Evolutionary conservation across 2,888 invertebrate species (phyloP), one percentile per base, ranked within the genome.

Genomic region (Graphium colonna): DNA sequence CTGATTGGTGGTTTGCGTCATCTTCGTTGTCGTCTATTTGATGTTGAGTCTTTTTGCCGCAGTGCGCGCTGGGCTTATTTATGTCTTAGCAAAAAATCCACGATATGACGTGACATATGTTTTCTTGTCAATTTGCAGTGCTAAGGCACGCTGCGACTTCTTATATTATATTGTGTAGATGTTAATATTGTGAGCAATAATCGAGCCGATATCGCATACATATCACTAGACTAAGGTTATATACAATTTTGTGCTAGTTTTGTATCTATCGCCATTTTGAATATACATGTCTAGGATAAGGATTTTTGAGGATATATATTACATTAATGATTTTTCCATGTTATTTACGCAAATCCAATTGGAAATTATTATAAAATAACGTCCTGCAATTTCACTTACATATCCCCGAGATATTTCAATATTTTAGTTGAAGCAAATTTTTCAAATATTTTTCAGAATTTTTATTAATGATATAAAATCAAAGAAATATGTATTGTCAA

Each of bases 181-280:
- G 3, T 39, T 28, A 45, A 21, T 21, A 39, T 17, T 28, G 51
- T 74, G 71, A 84, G 82, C 78, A 82, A 80, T 84, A 81, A 81
- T 61, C 64, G 68, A 67, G 81, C 84, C 87, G 73, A 76, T 83
- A 85, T 85, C 85, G 63, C 77, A 85, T 62, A 88, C 89, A 89
- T 89, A 89, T 89, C 88, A 87, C 67, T 87, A 87, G 79, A 15
- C 26, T 83, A 83, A 79, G 79, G 36, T 56, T 62, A 71, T 70
- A 62, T 64, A 68, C 69, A 77, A 73, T 68, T 69, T 73, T 69
- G 60, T 58, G 65, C 63, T 77, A 73, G 68, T 71, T 72, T 70
- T 71, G 52, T 69, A 66, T 63, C 46, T 63, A 60, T 54, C 54
- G 56, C 49, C 60, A 60, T 54, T 41, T 50, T 42, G 50, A 54